Evolutionary conservation across 2,113 vertebrate genomes (phyloP).

Genomic region (Microtus oregoni): DNA sequence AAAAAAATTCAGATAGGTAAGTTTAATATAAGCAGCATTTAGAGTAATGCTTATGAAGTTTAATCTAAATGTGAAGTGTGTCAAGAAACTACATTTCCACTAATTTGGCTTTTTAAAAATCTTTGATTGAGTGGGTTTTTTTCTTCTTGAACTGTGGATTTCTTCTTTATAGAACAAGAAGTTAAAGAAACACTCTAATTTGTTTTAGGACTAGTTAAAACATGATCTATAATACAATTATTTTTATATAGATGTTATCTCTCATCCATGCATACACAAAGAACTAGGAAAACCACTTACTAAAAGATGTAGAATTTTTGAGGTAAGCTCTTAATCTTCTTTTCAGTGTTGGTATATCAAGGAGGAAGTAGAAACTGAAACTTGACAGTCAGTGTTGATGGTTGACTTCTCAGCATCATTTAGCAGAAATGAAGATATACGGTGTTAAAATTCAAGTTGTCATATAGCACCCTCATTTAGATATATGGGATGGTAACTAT

Average conservation of each 20-base stretch:
- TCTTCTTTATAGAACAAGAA: not conserved
- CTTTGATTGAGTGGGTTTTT: not conserved
- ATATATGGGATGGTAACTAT: not conserved
- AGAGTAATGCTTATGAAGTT: not conserved
- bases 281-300: not conserved
- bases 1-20: not conserved
- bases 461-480: not conserved
- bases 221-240: not conserved
- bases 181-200: not conserved
- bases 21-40: not conserved
- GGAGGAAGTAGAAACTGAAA: not conserved
- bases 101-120: not conserved
- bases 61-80: not conserved
- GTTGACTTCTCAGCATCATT: not conserved
- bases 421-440: not conserved
- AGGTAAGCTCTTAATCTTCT: not conserved
- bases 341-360: not conserved
- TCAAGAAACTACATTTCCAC: not conserved
- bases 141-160: not conserved
- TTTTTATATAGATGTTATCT: not conserved
- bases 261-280: not conserved
- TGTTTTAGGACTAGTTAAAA: not conserved
- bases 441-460: not conserved
- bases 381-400: not conserved
- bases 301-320: not conserved